Base-by-base conservation (phyloP, 2,113 vertebrate species). In the Mungos mungo region DNA sequence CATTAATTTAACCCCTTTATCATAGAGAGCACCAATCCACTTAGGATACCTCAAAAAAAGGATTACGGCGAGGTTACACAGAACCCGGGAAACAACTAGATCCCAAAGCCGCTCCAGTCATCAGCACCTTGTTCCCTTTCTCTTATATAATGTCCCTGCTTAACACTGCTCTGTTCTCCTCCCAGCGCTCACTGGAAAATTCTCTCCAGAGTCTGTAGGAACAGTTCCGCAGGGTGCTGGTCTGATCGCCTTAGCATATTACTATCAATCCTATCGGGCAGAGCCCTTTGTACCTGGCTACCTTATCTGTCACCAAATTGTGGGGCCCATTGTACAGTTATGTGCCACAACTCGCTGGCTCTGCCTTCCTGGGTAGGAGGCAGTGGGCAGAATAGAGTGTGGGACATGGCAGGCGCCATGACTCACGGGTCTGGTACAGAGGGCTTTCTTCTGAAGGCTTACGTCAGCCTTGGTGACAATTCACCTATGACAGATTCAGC, bases 171-270 rank as follows among this genome's bases (percentile, higher is more conserved):
- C 68, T 85, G 6, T 81, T 95, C 47, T 94, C 25, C 29, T 93
- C 71, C 93, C 35, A 31, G n/a, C n/a, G 79, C 38, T 66, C 29
- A 89, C 77, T 93, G 33, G 83, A 97, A 92, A 93, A 93, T 85
- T 86, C 41, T 50, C 68, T 52, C 33, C 13, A 60, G 23, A 41
- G 31, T 66, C 47, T 72, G 27, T 41, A 76, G 41, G 27, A 81
- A 95, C 38, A 88, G 52, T 72, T 95, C 54, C 38, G 77, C 12
- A 88, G 57, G 11, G 45, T 88, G 54, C 16, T 95, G 71, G 38
- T 85, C 50, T 79, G 47, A 88, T 57, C 89, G 33, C 74, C 45
- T 89, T 66, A 86, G 60, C 16, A 50, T 94, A 35, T 83, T 90
- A 84, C 50, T 76, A 33, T 88, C 74, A 94, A 35, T 87, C 41